Base-by-base conservation (phyloP, 92 coral and sea anemone genomes). In the Meandrina meandrites region DNA sequence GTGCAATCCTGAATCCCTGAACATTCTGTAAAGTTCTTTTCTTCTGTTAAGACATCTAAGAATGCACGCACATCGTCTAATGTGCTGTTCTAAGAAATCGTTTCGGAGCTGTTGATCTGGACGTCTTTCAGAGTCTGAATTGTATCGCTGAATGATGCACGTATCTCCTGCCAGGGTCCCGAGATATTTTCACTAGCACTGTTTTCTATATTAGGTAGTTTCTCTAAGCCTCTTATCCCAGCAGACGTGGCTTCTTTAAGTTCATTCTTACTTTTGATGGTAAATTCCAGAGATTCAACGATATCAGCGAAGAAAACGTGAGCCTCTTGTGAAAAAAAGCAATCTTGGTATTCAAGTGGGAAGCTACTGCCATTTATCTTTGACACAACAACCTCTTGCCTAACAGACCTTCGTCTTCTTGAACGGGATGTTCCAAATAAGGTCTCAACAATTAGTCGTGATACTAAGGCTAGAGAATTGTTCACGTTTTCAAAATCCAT, bases 401-500 rank as follows among this genome's bases (percentile, higher is more conserved):
- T 18, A 13, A 28, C 1, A 30, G 88, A 75, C 47, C 88, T 75
- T 37, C 88, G 28, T 40, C 47, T 27, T 57, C 88, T 84, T 36
- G 48, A 40, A 27, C 22, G n/a, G 1, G 69, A 5, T 35, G 51
- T 83, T 57, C 88, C 90, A 81, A 83, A 83, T 30, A 91, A 70
- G 27, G 62, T 79, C 24, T 83, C 84, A 28, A 94, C 73, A 37
- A 93, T 76, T n/a, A 35, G 42, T 58, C 84, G 83, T 3, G 95
- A 87, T 19, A 94, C 92, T 19, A 70, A 71, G 17, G 76, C 75
- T 28, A 94, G 42, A 24, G 95, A 92, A 42, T 70, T 74, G 10
- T 94, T 51, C 13, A 82, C 73, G 4, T 67, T 75, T 69, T n/a
- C 84, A 77, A 94, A 92, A 56, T 94, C 92, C 90, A 94, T 89